Conservation (phyloP, 2,797 vertebrate species). For the Oreonectes daqikongensis region DNA sequence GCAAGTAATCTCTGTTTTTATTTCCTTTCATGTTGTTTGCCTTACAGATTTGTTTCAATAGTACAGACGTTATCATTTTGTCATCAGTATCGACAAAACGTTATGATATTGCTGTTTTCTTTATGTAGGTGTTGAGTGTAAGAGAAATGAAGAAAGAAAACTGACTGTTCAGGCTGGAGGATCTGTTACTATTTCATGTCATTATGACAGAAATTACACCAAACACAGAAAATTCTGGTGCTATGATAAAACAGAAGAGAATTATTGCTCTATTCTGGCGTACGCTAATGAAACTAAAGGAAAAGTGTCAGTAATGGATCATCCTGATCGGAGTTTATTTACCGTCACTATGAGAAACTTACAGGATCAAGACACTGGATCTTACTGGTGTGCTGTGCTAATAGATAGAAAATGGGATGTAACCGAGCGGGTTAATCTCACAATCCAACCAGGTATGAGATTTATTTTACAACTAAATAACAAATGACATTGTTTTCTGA, state of each 20-base stretch:
- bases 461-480: neutral
- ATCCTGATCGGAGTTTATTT: constrained; percentile 41
- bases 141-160: too few species aligned
- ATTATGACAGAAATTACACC: constrained; percentile 44
- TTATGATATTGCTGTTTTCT: too few species aligned
- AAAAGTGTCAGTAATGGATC: constrained; percentile 43
- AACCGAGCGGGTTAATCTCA: neutral
- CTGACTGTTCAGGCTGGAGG: constrained; percentile 41
- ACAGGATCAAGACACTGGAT: neutral
- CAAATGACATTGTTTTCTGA: too few species aligned
- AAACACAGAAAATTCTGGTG: constrained; percentile 49
- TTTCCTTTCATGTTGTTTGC: neutral
- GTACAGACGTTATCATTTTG: neutral
- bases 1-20: neutral
- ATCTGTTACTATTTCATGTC: constrained; percentile 36
- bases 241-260: neutral
- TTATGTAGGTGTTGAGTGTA: too few species aligned
- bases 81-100: too few species aligned
- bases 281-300: neutral
- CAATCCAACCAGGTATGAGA: neutral
- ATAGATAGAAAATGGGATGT: neutral
- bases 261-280: constrained; percentile 24
- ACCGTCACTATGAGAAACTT: constrained; percentile 40
- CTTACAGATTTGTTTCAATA: neutral
- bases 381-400: neutral